Conservation (phyloP, 1,140 invertebrate species). For the Drosophila oshimai region DNA sequence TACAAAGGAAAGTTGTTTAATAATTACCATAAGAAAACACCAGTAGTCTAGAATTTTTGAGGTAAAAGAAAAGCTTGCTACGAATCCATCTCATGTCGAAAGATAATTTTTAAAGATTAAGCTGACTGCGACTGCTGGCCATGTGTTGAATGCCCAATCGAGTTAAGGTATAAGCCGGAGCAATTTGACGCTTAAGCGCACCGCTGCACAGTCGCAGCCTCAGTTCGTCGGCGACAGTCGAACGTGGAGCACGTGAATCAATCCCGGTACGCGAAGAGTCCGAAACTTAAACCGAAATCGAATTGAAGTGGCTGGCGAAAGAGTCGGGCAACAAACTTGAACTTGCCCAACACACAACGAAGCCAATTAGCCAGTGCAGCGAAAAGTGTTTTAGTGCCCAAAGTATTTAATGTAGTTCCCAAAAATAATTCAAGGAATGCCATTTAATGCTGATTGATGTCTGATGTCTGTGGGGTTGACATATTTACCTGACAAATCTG, state of each 20-base stretch:
- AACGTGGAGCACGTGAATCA: slow-evolving; percentile 67
- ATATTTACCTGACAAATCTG: slow-evolving; percentile 5
- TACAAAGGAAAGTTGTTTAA: too few relatives aligned
- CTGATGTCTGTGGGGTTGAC: background rate
- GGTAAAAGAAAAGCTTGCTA: background rate
- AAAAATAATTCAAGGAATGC: background rate
- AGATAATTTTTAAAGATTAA: slow-evolving; percentile 1
- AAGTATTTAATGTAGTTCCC: background rate
- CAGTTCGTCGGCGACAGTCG: slow-evolving; percentile 76
- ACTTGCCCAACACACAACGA: slow-evolving; percentile 50
- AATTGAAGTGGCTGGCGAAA: slow-evolving; percentile 43
- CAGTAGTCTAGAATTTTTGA: background rate
- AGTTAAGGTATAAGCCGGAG: slow-evolving; percentile 32
- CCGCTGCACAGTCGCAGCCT: slow-evolving; percentile 65
- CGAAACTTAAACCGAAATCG: background rate
- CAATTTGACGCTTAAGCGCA: slow-evolving; percentile 81
- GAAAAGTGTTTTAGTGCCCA: slow-evolving; percentile 12
- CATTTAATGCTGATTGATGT: background rate
- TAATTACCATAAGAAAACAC: too few relatives aligned
- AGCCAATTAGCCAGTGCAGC: slow-evolving; percentile 19
- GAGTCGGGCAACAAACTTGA: slow-evolving; percentile 77
- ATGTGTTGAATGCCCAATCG: slow-evolving; percentile 15
- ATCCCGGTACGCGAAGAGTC: slow-evolving; percentile 40
- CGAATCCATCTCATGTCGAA: slow-evolving; percentile 6
- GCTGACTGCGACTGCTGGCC: background rate